Percentiles rank a stretch among this genome's conserved stretches.
Conservation (phyloP, 1,140 invertebrate species). For the Fopius arisanus region DNA sequence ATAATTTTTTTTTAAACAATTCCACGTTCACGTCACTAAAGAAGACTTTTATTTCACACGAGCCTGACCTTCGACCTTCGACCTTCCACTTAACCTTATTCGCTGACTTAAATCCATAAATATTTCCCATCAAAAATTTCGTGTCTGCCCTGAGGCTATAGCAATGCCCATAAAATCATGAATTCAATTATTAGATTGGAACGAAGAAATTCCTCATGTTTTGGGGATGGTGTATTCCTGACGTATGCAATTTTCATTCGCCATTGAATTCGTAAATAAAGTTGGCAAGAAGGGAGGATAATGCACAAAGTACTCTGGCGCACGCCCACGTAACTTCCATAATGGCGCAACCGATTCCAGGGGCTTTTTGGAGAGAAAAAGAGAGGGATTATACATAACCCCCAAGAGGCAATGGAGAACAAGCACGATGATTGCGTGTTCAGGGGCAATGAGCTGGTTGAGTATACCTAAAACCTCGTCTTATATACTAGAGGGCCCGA, state of each 20-base stretch:
- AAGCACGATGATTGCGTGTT: slow-evolving; percentile 60
- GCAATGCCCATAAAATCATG: no score
- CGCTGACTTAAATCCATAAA: no score
- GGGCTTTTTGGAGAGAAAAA: slow-evolving; percentile 30
- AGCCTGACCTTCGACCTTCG: no score
- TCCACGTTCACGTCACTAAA: no score
- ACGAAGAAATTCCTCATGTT: no score
- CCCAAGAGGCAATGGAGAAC: slow-evolving; percentile 29
- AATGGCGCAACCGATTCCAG: slow-evolving; percentile 61
- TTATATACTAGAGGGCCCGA: slow-evolving; percentile 14
- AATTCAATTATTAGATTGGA: no score
- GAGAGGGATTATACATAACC: neutral
- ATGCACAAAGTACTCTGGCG: slow-evolving; percentile 56
- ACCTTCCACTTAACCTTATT: no score
- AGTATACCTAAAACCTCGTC: slow-evolving; percentile 15
- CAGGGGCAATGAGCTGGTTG: slow-evolving; percentile 52
- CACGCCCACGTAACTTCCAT: slow-evolving; percentile 63
- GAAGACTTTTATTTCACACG: no score
- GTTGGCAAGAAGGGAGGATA: slow-evolving; percentile 51
- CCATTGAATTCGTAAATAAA: slow-evolving; percentile 63
- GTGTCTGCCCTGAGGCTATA: no score
- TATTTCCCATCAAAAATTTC: no score
- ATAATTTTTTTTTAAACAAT: no score
- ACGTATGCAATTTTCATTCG: slow-evolving; percentile 32
- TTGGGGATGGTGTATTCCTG: neutral